phyloP scores from a whole-genome alignment of 2,113 vertebrate genomes.

The Entelurus aequoreus region DNA sequence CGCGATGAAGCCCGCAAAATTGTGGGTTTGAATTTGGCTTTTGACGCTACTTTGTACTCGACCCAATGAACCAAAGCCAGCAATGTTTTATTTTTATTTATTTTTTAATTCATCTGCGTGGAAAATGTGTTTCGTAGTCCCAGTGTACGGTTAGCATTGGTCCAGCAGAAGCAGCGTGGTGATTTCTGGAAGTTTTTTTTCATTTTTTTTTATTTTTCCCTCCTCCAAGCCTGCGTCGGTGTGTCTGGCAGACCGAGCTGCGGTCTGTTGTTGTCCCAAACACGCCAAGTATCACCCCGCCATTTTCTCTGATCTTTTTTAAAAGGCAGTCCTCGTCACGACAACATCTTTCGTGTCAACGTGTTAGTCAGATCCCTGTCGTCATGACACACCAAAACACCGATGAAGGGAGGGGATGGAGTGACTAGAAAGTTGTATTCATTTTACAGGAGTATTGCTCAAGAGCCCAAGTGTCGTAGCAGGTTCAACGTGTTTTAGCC shows the following conservation, averaged over 20 bases:
- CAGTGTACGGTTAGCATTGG: background rate
- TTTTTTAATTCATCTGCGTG: background rate
- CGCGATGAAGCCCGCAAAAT: conserved; percentile 8
- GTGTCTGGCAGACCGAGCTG: conserved; percentile 8
- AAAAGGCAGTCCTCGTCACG: background rate
- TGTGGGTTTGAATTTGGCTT: background rate
- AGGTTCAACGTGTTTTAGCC: too few relatives aligned
- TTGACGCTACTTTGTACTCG: background rate
- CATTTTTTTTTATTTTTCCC: too few relatives aligned
- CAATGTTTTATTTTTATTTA: too few relatives aligned
- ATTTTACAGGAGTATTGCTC: too few relatives aligned
- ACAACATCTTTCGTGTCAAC: background rate
- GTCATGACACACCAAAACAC: conserved; percentile 53
- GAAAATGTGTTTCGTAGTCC: background rate
- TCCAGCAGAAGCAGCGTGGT: conserved; percentile 28
- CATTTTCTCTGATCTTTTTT: background rate
- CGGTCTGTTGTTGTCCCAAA: background rate
- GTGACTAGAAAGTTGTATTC: conserved; percentile 17
- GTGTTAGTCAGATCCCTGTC: conserved; percentile 27
- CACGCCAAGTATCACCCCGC: background rate
- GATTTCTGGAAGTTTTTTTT: conserved; percentile 47
- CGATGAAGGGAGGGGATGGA: conserved; percentile 20
- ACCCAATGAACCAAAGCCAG: background rate
- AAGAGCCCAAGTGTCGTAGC: too few relatives aligned
- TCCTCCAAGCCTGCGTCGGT: conserved; percentile 14